Evolutionary conservation across 2,888 invertebrate species (phyloP), one percentile per base, ranked within the genome.

Genomic region (Xanthia togata): DNA sequence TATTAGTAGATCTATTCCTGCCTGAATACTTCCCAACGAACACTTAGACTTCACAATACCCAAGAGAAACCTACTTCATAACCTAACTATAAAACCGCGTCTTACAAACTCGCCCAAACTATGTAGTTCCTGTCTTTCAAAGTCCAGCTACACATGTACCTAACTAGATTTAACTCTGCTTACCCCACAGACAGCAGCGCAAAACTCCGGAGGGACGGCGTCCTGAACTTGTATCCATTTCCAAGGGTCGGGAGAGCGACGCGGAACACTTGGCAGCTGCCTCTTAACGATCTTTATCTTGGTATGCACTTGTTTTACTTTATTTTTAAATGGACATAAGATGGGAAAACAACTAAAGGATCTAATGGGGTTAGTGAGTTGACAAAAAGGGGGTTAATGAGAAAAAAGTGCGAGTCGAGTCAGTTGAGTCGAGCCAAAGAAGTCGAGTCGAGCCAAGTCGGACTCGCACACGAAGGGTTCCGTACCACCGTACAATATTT

Each of bases 221-320:
- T 97, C 8, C 91, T 97, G 79, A 97, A 97, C 62, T 93, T 97
- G 11, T 97, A 97, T 86, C 97, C 97, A 0, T 97, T 97, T 86
- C 97, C 97, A 11, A 95, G 97, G 72, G 97, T 97, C 38, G 97
- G 97, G 0, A 94, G 97, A 31, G 96, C 97, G 8, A 93, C 93
- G 1, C 90, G 92, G 8, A 94, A 93, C 70, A 93, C 97, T 17
- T 97, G 96, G 96, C 94, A 96, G 70, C 88, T 95, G 50, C 97
- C 97, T 1, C 89, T 95, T 63, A 96, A 96, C 84, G 97, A 97
- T 73, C 74, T 92, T 5, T 96, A 96, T 73, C 92, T 95, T 89
- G 97, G 97, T 97, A 90, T 83, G 86, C 69, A 63, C 47, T 14
- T 6, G 23, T 62, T 35, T 47, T 44, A 26, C 38, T 26, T 26